Conservation (phyloP, 2,888 invertebrate species). For the Melanophora roralis region DNA sequence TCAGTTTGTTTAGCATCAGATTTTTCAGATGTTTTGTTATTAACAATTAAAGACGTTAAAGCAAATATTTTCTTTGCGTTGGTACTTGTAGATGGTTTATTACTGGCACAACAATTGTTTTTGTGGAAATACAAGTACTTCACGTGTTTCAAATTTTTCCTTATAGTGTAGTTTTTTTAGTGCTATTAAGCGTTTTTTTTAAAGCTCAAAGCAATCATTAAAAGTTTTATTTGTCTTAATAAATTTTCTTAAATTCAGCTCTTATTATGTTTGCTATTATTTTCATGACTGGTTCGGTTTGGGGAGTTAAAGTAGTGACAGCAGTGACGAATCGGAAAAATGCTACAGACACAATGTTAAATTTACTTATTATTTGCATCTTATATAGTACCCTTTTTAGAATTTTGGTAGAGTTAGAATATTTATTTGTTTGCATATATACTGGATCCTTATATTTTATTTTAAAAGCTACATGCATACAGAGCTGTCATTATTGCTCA, state of each 20-base stretch:
- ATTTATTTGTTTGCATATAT: no score
- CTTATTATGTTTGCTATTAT: slow-evolving; percentile 65
- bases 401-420: no score
- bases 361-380: no score
- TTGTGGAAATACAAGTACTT: slow-evolving; percentile 22
- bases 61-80: slow-evolving; percentile 27
- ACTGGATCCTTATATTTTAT: no score
- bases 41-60: slow-evolving; percentile 51
- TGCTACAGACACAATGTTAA: neutral
- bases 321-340: neutral
- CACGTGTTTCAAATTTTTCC: slow-evolving; percentile 40
- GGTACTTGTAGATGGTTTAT: neutral
- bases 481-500: no score
- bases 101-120: slow-evolving; percentile 31
- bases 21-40: slow-evolving; percentile 56
- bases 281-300: slow-evolving; percentile 7
- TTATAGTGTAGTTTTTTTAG: slow-evolving; percentile 6
- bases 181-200: slow-evolving; percentile 15
- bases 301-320: neutral
- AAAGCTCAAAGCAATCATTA: slow-evolving; percentile 68
- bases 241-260: slow-evolving; percentile 66
- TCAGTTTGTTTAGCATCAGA: slow-evolving; percentile 59
- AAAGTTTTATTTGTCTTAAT: slow-evolving; percentile 75
- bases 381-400: no score
- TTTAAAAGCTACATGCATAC: no score